Base-by-base conservation (phyloP, 2,888 invertebrate species). In the Branchellion lobata region DNA sequence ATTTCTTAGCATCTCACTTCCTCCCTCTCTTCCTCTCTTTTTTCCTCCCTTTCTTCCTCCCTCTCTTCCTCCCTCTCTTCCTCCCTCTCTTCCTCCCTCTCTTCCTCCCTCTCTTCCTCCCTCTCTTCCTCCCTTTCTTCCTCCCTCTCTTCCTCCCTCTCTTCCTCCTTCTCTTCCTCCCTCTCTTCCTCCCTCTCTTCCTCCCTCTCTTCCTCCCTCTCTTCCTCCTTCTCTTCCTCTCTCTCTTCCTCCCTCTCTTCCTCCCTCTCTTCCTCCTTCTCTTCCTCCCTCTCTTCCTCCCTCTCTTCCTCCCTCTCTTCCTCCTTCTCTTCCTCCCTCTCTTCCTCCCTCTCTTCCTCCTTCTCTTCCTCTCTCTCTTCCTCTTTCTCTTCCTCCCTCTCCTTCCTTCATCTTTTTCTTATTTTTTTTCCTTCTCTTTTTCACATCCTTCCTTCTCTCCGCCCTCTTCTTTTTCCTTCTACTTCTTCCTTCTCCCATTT, bases 11-110 rank as follows among this genome's bases (percentile, higher is more conserved):
- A 31, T 1, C 29, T 5, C 29, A 29, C 27, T 29, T 65, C 65
- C 53, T 14, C 14, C 14, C 14, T 14, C 73, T 40, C 33, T 73
- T 21, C 34, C 33, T 40, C 24, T 68, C 47, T 14, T 53, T 33
- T 29, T 71, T 27, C 33, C 68, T 31, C 29, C 68, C 29, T 2
- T 29, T 27, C 68, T 31, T 68, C 51, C 11, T 21, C 53, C 75
- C 3, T 53, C 34, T 27, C 75, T 36, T 53, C 53, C 3, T 31
- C 31, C 2, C 11, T 53, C 0, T 75, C 75, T n/a, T 75, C 53
- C 1, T 75, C 53, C 1, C 53, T 29, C 21, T 75, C 31, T n/a
- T 75, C 75, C 1, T 75, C 53, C 21, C 31, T 31, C 21, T 75
- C 53, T 2, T 53, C 75, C 0, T 75, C 53, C 21, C 31, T 21